Conservation (phyloP, 2,797 vertebrate species). For the Catamblyrhynchus diadema region DNA sequence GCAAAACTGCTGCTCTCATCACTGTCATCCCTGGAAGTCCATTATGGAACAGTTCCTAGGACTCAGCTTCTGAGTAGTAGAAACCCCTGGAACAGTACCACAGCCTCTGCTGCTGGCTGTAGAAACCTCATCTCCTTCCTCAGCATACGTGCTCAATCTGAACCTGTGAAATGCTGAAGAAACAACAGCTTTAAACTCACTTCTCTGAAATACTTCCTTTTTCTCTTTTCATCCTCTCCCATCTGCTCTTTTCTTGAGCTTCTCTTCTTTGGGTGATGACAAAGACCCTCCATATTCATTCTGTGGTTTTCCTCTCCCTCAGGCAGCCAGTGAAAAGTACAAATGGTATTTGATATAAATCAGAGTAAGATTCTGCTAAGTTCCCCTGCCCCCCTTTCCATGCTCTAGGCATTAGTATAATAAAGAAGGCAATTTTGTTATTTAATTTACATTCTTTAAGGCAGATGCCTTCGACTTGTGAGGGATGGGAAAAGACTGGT, state of each 20-base stretch:
- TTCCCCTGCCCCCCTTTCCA: background rate
- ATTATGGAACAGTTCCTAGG: background rate
- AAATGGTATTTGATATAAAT: slow-evolving; percentile 6
- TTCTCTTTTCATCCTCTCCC: background rate
- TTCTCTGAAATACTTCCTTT: background rate
- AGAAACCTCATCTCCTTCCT: background rate
- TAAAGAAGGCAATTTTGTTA: background rate
- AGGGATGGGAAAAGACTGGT: background rate
- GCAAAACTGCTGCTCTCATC: background rate
- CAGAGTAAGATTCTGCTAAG: background rate
- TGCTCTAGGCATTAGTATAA: background rate
- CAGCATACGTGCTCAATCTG: background rate
- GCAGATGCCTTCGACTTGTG: background rate
- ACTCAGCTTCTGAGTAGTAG: background rate
- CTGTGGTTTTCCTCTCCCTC: background rate
- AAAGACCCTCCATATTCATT: background rate
- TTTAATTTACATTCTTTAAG: background rate
- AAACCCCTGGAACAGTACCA: background rate
- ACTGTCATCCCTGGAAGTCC: background rate
- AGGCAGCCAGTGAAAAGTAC: background rate
- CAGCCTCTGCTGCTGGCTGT: background rate
- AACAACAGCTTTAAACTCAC: background rate
- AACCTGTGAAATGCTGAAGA: background rate
- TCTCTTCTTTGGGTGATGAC: background rate
- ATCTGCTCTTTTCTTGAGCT: background rate